Conservation (phyloP, 2,113 vertebrate species). For the Rhinoptilus africanus region DNA sequence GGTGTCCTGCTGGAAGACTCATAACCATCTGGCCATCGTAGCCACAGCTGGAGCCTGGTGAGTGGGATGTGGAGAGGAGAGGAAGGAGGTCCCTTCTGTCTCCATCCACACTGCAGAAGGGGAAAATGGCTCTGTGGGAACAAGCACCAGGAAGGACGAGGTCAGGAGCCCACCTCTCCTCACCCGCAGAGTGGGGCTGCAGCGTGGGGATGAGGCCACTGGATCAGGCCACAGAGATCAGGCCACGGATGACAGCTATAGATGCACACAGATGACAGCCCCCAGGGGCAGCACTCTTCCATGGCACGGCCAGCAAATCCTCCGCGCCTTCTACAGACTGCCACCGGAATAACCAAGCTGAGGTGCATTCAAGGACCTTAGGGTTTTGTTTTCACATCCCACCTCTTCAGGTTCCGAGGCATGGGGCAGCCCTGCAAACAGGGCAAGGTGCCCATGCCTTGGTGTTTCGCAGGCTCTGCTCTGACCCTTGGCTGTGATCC, state of each 20-base stretch:
- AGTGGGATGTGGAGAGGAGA: not conserved
- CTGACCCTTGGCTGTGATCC: not conserved
- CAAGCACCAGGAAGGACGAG: rapidly evolving
- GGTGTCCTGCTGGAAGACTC: not conserved
- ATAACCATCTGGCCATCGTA: not conserved
- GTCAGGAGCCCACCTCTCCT: not conserved
- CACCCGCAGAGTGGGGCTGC: not conserved
- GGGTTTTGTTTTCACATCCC: not conserved
- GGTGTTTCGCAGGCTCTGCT: not conserved
- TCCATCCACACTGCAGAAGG: not conserved
- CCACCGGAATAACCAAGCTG: not conserved
- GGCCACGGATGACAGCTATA: not conserved
- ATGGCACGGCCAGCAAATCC: not conserved
- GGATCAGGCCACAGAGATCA: not conserved
- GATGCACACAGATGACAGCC: not conserved
- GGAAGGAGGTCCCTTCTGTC: not conserved
- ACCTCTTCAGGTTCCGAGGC: not conserved
- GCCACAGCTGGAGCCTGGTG: not conserved
- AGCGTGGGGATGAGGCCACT: not conserved
- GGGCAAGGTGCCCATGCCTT: rapidly evolving
- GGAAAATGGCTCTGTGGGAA: not conserved
- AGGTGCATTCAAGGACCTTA: not conserved
- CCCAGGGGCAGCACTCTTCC: not conserved
- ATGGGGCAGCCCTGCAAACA: not conserved
- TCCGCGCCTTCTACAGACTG: not conserved